Evolutionary conservation across 2,797 vertebrate species (phyloP).

Genomic region (Echiichthys vipera): DNA sequence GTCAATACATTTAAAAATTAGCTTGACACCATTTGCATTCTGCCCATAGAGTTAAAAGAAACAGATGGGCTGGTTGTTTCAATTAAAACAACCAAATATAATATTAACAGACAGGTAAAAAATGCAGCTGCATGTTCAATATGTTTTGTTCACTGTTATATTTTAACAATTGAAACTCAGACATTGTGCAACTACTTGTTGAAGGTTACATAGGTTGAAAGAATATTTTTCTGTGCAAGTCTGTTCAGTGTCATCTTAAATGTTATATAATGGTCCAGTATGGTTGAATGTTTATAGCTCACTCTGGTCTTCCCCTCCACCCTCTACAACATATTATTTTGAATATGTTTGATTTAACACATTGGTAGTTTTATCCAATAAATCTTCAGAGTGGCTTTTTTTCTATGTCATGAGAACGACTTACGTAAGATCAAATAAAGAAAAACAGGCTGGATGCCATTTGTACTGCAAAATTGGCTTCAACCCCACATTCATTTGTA

Average conservation of each 20-base stretch:
- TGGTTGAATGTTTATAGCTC: not conserved
- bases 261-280: not conserved
- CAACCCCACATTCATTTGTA: conserved; percentile 33
- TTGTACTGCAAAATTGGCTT: conserved; percentile 46
- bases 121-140: not conserved
- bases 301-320: not conserved
- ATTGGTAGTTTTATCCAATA: not conserved
- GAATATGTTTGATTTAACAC: not conserved
- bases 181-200: not conserved
- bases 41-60: conserved; percentile 3
- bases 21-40: conserved; percentile 14
- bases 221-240: not conserved
- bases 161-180: not conserved
- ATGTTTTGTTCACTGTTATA: not conserved
- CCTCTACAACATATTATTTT: not conserved
- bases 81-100: conserved; percentile 8
- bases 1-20: conserved; percentile 49
- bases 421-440: not conserved
- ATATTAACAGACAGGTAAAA: not conserved
- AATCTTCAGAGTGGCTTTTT: not conserved
- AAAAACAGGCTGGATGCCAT: conserved; percentile 20
- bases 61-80: conserved; percentile 28
- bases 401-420: not conserved
- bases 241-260: not conserved
- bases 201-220: conserved; percentile 4